These are phyloP conservation scores for Tachina grossa DNA, from an alignment of 2,888 invertebrate genomes.

Conservation along the genomic window DNA sequence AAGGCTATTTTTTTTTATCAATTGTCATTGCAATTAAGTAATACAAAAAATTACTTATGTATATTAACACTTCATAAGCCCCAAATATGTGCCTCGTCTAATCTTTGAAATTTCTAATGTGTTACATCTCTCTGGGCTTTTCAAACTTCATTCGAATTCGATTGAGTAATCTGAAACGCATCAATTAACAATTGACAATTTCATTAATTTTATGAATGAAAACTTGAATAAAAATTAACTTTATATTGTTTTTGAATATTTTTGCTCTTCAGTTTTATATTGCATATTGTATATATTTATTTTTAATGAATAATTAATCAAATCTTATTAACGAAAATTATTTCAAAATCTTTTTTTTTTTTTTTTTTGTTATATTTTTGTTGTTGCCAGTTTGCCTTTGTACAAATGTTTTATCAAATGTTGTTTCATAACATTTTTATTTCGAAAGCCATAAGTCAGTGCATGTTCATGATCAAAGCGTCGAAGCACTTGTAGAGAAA, in stretches of 20 bases:
- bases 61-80: no score
- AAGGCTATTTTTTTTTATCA: no score
- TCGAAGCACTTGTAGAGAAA: neutral
- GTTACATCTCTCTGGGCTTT: no score
- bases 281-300: neutral
- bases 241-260: neutral
- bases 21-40: no score
- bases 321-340: slow-evolving; percentile 4
- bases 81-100: no score
- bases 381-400: neutral
- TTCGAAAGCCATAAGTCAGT: slow-evolving; percentile 29
- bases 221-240: neutral
- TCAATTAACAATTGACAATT: no score
- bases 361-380: no score
- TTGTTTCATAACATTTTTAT: slow-evolving; percentile 47
- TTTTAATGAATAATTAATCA: slow-evolving; percentile 37
- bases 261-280: slow-evolving; percentile 37
- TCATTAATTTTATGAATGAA: no score
- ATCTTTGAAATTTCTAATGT: no score
- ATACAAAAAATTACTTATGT: no score
- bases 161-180: no score
- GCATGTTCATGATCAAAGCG: neutral
- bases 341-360: slow-evolving; percentile 20
- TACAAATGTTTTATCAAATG: neutral
- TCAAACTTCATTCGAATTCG: no score